These are phyloP conservation scores for Pangasius mekongensis DNA, from an alignment of 2,797 vertebrate species.

Conservation along the genomic window DNA sequence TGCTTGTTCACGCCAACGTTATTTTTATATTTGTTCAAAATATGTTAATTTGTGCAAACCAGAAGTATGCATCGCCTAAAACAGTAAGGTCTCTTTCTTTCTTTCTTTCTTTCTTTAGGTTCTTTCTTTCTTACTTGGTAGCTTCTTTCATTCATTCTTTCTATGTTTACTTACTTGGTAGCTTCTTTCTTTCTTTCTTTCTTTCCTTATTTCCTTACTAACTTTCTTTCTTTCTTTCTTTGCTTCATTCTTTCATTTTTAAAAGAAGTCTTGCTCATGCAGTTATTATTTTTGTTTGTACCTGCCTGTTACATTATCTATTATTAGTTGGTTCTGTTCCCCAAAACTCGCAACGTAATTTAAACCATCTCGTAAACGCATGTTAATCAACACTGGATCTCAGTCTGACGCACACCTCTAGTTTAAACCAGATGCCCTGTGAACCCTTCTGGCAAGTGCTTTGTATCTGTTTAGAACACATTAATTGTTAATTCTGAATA, in stretches of 20 bases:
- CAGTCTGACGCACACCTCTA: not conserved
- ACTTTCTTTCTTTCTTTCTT: not conserved
- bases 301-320: not conserved
- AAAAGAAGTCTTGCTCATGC: not conserved
- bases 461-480: not conserved
- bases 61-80: not conserved
- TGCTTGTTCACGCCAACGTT: not conserved
- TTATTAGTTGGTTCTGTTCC: not conserved
- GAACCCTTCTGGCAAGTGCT: not conserved
- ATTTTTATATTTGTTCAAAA: not conserved
- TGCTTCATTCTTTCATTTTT: not conserved
- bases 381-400: not conserved
- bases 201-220: not conserved
- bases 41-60: too few relatives aligned
- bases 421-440: not conserved
- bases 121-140: not conserved
- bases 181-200: not conserved
- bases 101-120: not conserved
- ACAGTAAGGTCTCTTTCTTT: not conserved
- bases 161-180: not conserved
- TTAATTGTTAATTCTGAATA: not conserved
- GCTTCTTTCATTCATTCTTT: not conserved
- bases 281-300: not conserved
- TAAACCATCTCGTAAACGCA: not conserved
- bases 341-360: not conserved